Conservation (phyloP, 2,797 vertebrate genomes). For the Otolemur crassicaudatus region DNA sequence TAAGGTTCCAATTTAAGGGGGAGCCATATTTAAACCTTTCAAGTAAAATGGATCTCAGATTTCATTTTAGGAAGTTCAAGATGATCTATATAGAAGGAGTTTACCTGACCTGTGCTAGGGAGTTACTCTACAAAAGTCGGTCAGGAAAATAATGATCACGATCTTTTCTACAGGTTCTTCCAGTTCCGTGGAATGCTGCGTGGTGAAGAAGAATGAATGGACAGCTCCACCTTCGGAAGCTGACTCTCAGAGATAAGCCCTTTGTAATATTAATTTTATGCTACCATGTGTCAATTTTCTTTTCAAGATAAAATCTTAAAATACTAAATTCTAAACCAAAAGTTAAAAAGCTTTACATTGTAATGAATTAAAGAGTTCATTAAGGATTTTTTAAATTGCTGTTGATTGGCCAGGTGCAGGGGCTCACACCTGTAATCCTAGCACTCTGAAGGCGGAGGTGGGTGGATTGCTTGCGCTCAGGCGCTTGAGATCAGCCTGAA, state of each 20-base stretch:
- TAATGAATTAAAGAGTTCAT: background rate
- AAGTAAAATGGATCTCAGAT: background rate
- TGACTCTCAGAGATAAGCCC: background rate
- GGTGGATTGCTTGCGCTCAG: too few species aligned
- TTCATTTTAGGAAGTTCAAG: constrained; percentile 31
- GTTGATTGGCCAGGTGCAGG: too few species aligned
- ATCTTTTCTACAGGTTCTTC: constrained; percentile 59
- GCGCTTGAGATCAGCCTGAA: too few species aligned
- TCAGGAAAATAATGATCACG: background rate
- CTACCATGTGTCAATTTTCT: background rate
- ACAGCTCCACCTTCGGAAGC: background rate
- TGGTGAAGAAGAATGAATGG: background rate
- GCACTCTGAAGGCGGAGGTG: too few species aligned
- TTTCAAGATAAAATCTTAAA: background rate
- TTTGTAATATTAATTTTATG: background rate
- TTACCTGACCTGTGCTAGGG: background rate
- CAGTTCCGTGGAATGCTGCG: background rate
- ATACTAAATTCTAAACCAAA: background rate
- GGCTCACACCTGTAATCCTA: too few species aligned
- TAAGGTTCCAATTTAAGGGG: background rate
- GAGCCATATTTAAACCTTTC: background rate
- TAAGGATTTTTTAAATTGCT: background rate
- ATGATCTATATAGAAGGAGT: background rate
- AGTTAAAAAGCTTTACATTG: background rate
- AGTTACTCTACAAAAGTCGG: constrained; percentile 4